Base-by-base conservation (phyloP, 2,888 invertebrate species). In the Limnephilus lunatus region DNA sequence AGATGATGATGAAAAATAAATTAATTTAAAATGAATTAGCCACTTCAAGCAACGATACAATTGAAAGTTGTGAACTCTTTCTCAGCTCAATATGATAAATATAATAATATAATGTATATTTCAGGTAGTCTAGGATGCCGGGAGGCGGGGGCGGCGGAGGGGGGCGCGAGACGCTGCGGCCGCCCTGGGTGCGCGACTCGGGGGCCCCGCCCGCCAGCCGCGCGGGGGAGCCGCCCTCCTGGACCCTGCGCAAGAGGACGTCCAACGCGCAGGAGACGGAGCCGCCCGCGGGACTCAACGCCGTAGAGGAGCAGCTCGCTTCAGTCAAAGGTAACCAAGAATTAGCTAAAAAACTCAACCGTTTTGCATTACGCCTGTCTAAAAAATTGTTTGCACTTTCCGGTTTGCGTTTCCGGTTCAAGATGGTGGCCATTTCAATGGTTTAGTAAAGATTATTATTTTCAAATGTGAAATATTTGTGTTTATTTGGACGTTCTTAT, bases 181-280 rank as follows among this genome's bases (percentile, higher is more conserved):
- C 98, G 81, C 98, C 98, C 11, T 98, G 98, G 97, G 97, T 98
- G 90, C 97, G 97, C 94, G 97, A 97, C 0, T 95, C 97, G 3
- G 96, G 96, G 11, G 94, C 96, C 96, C 12, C 90, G 48, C 30
- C 95, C 97, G 0, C 97, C 97, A 14, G 96, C 97, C 1, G 25
- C 9, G 95, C 97, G 0, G 97, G 97, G 14, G 96, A 97, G 1
- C 95, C 97, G 0, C 97, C 97, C 12, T 96, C 97, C 2, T 97
- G 97, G 97, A 96, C 97, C 15, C 96, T 97, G 93, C 97, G 96
- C 94, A 96, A 96, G 92, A 94, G 93, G 30, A 83, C 92, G n/a
- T 89, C 92, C 30, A 91, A 87, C 68, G 91, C 92, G 30, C 92
- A 91, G 39, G 86, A 91, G n/a, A 88, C 93, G 48, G 93, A 92